These are phyloP conservation scores for Tipula unca DNA, from an alignment of 2,888 invertebrate species.

Conservation along the genomic window DNA sequence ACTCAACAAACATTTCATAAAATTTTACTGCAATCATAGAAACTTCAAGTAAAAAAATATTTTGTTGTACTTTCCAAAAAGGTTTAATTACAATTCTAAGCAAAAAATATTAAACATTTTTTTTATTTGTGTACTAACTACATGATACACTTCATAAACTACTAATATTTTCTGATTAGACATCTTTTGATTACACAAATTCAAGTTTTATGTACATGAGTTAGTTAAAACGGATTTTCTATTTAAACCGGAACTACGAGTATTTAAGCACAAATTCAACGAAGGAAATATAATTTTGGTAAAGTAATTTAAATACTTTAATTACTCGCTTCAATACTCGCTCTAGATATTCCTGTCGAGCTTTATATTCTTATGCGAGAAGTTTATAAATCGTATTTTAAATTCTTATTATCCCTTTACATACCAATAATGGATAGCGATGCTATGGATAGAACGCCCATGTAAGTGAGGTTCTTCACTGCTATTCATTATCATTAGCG, in stretches of 20 bases:
- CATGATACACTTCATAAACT: not conserved
- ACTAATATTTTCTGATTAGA: not conserved
- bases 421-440: too few relatives aligned
- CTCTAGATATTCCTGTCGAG: too few relatives aligned
- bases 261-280: not conserved
- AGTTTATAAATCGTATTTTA: too few relatives aligned
- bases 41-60: not conserved
- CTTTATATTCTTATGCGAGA: too few relatives aligned
- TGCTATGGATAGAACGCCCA: too few relatives aligned
- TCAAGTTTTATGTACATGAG: not conserved
- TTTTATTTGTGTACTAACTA: not conserved
- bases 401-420: too few relatives aligned
- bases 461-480: too few relatives aligned
- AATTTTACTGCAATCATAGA: not conserved
- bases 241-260: not conserved
- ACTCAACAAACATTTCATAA: not conserved
- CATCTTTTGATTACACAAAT: not conserved
- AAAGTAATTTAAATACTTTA: too few relatives aligned
- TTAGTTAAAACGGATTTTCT: not conserved
- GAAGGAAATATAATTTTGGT: not conserved
- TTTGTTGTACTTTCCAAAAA: not conserved
- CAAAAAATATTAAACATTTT: not conserved
- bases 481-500: too few relatives aligned
- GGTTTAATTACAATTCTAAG: not conserved
- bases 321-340: too few relatives aligned